Evolutionary conservation across 92 coral and sea anemone genomes (phyloP).

Genomic region (Hydrozoanthus gracilis): DNA sequence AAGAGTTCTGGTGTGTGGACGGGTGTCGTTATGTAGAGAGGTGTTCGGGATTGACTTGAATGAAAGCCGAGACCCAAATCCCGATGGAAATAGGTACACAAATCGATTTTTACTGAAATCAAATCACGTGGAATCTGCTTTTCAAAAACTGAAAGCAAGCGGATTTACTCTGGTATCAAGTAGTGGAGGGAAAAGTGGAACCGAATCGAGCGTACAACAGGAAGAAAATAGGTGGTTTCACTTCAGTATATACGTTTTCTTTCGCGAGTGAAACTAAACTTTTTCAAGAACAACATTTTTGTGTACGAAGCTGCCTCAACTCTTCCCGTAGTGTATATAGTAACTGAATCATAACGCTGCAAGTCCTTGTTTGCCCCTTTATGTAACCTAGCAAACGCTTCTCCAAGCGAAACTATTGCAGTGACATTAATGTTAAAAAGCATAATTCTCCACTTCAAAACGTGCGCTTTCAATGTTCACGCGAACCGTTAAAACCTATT

Average conservation of each 20-base stretch:
- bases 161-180: slow-evolving; percentile 79
- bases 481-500: neutral
- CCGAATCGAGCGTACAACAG: slow-evolving; percentile 51
- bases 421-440: no score
- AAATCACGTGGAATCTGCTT: slow-evolving; percentile 88
- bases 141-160: slow-evolving; percentile 71
- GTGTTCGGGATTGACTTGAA: slow-evolving; percentile 85
- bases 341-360: neutral
- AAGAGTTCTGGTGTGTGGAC: slow-evolving; percentile 84
- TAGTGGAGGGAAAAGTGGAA: slow-evolving; percentile 81
- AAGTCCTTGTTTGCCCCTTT: neutral
- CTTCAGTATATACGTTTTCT: slow-evolving; percentile 77
- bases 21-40: slow-evolving; percentile 86
- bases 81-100: slow-evolving; percentile 82
- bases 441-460: no score
- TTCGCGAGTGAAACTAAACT: slow-evolving; percentile 55
- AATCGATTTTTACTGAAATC: slow-evolving; percentile 89
- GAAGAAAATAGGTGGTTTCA: slow-evolving; percentile 95
- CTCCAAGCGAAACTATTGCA: no score
- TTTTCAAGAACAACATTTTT: neutral
- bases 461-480: no score
- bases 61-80: slow-evolving; percentile 87
- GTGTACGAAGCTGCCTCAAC: neutral
- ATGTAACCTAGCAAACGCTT: no score
- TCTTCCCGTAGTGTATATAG: neutral